Evolutionary conservation across 2,888 invertebrate species (phyloP), one percentile per base, ranked within the genome.

Genomic region (Apamea crenata): DNA sequence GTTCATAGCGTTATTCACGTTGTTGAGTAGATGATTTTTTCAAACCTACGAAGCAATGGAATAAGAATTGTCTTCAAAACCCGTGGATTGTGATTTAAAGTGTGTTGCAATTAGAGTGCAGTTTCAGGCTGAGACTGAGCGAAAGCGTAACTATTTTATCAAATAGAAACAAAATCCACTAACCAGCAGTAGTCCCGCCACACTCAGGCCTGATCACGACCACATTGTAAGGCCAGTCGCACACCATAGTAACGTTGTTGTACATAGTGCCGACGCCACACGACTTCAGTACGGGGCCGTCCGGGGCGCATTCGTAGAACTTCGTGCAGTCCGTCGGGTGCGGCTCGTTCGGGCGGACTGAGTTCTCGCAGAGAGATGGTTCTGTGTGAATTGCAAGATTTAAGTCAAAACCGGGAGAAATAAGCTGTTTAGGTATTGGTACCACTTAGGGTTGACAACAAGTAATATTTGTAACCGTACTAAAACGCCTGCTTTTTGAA

Each of bases 281-380:
- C 1, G 97, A 95, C 94, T 98, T 98, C 88, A 98, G 97, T 12
- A 98, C 97, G 40, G 97, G 85, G 4, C 86, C 81, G 47, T 94
- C 94, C 0, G 97, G 97, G 0, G 96, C 95, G 83, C 98, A 98
- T 80, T 98, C 98, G 91, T 98, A 97, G 95, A 98, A 98, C 91
- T 97, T 96, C 87, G 96, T 96, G 91, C 98, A 98, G 93, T 98
- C 97, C 0, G 94, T 96, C 0, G 97, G 97, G 93, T 98, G 98
- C 25, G 97, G 97, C 90, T 97, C 96, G 92, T 97, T 97, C 0
- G 98, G 97, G 25, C 96, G 95, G 0, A 93, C 91, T 0, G 97
- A 90, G 90, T 92, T 97, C 95, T 93, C 96, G 96, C 94, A 95
- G 75, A 94, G 92, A 89, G 94, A 93, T 0, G 93, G 89, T 47